These are phyloP conservation scores for Solen grandis DNA, from an alignment of 1,140 invertebrate species.

Conservation along the genomic window DNA sequence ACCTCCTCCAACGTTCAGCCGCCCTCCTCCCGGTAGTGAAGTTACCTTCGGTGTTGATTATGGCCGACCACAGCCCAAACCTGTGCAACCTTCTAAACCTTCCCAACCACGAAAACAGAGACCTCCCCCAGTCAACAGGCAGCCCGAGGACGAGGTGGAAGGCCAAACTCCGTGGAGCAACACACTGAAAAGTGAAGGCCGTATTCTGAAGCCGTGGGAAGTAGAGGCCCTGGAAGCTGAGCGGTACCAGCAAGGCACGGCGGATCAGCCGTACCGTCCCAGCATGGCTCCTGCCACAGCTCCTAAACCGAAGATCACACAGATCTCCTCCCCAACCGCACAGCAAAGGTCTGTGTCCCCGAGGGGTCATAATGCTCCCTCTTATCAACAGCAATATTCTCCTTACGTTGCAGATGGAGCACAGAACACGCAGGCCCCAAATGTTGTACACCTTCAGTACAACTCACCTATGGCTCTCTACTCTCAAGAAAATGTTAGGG, in stretches of 20 bases:
- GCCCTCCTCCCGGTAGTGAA: constrained; percentile 32
- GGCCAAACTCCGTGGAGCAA: constrained; percentile 61
- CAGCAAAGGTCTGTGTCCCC: constrained; percentile 55
- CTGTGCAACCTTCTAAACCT: neutral
- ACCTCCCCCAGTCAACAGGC: constrained; percentile 56
- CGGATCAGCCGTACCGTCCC: constrained; percentile 58
- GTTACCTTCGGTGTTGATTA: constrained; percentile 70
- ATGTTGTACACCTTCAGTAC: constrained; percentile 86
- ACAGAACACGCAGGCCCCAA: constrained; percentile 47
- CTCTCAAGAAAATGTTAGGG: constrained; percentile 96
- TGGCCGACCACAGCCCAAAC: constrained; percentile 49
- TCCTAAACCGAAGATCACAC: constrained; percentile 45
- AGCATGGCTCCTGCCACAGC: constrained; percentile 18
- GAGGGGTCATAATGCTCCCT: constrained; percentile 29
- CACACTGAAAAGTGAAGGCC: constrained; percentile 58
- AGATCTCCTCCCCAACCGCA: constrained; percentile 18
- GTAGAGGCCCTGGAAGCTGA: constrained; percentile 51
- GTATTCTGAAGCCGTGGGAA: constrained; percentile 71
- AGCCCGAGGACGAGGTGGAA: constrained; percentile 37
- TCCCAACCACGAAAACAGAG: constrained; percentile 41
- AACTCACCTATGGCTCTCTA: constrained; percentile 97
- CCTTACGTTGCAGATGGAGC: constrained; percentile 44
- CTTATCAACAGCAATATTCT: constrained; percentile 35
- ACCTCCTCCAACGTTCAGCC: constrained; percentile 44
- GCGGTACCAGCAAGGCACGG: constrained; percentile 36